Conservation (phyloP, 2,113 vertebrate species). For the Tenrec ecaudatus region DNA sequence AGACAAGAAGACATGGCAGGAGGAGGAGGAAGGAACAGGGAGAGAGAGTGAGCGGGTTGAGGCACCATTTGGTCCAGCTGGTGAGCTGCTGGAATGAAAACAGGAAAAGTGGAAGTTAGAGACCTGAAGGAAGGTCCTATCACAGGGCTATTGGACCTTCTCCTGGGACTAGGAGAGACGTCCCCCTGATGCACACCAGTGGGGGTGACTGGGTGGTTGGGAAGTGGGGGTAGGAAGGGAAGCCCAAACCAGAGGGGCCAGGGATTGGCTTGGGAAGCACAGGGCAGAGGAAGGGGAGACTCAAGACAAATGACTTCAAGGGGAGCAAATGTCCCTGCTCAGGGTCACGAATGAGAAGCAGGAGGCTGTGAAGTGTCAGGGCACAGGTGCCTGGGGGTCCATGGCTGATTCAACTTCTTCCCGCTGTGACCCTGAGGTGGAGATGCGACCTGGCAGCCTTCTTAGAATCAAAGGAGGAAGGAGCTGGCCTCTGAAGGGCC, state of each 20-base stretch:
- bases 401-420: background rate
- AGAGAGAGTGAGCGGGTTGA: background rate
- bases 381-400: background rate
- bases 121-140: background rate
- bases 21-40: background rate
- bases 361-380: background rate
- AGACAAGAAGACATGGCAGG: background rate
- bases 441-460: background rate
- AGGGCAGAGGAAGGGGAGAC: background rate
- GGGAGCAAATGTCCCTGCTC: background rate
- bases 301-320: background rate
- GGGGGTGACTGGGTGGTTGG: too few relatives aligned
- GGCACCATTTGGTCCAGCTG: background rate
- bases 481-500: background rate
- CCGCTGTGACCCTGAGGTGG: background rate
- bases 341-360: background rate
- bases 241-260: background rate
- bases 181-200: background rate
- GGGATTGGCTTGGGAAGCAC: background rate
- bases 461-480: background rate
- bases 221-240: background rate
- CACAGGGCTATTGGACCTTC: background rate
- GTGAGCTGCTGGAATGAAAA: background rate
- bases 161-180: background rate
- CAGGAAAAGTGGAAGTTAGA: background rate